Base-by-base conservation (phyloP, 2,797 vertebrate genomes). In the Paguma larvata region DNA sequence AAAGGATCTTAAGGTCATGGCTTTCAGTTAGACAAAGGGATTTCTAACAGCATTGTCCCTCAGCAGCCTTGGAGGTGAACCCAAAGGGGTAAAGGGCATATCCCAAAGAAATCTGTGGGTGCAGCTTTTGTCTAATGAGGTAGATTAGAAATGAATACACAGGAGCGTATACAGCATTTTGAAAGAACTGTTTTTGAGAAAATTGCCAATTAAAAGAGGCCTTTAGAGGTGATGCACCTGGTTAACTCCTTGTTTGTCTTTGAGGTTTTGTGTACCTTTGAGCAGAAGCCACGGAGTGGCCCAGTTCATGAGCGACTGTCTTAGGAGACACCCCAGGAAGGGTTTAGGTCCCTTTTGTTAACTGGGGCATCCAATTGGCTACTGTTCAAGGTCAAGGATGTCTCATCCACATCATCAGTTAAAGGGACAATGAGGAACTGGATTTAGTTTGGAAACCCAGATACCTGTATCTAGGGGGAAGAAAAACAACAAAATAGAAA, bases 401-500 rank as follows among this genome's bases (percentile, higher is more conserved):
- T 32, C 27, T 75, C 70, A 68, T 23, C 3, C 3, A 83, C 34
- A 62, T 83, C 7, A 89, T 53, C 21, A 80, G 14, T 73, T 51
- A 73, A 84, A 80, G 7, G 8, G 27, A 41, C 18, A 78, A 63
- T 23, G 38, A 80, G 15, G 44, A 93, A 78, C 6, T 38, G 2
- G 9, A 77, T 65, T 65, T 85, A 65, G 19, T 18, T 59, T 87
- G 72, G 85, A 85, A 91, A 79, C 38, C 2, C 46, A 77, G 18
- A 65, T 65, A 65, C 30, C 15, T 67, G 19, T 48, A 56, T 56
- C 62, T 92, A 32, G 77, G 12, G 44, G 44, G 32, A 96, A 30
- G 23, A 73, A 44, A 83, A 82, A 2, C 10, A 85, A 34, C 12
- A 96, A 92, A 89, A 67, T 14, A 95, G 67, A 95, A 82, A 48